These are phyloP conservation scores for Lepus oiostolus DNA, from an alignment of 2,797 vertebrate species.

Conservation along the genomic window DNA sequence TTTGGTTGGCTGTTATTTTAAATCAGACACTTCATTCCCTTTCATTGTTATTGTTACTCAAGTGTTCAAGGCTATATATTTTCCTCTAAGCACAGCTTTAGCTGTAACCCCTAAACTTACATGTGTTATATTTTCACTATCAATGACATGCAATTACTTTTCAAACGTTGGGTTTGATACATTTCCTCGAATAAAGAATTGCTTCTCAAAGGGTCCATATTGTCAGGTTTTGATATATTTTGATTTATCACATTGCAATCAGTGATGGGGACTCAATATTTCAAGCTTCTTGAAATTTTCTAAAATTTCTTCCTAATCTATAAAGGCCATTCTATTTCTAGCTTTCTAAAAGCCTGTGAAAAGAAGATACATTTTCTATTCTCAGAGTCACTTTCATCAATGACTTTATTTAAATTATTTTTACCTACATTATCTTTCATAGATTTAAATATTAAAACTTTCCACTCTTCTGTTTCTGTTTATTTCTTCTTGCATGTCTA, in stretches of 20 bases:
- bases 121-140: constrained; percentile 24
- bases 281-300: neutral
- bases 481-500: neutral
- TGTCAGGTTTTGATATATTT: constrained; percentile 33
- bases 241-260: neutral
- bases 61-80: neutral
- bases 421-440: neutral
- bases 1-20: constrained; percentile 32
- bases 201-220: neutral
- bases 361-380: neutral
- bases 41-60: neutral
- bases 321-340: neutral
- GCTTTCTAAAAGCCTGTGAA: neutral
- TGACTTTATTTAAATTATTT: constrained; percentile 1
- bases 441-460: neutral
- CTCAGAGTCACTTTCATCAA: neutral
- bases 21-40: neutral
- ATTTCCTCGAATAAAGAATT: constrained; percentile 48
- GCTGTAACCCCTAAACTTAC: neutral
- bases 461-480: neutral
- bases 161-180: constrained; percentile 25
- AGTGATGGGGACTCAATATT: neutral
- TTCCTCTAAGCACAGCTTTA: constrained; percentile 23
- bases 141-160: neutral
- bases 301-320: neutral